Conservation (phyloP, 2,113 vertebrate genomes). For the Callocephalon fimbriatum region DNA sequence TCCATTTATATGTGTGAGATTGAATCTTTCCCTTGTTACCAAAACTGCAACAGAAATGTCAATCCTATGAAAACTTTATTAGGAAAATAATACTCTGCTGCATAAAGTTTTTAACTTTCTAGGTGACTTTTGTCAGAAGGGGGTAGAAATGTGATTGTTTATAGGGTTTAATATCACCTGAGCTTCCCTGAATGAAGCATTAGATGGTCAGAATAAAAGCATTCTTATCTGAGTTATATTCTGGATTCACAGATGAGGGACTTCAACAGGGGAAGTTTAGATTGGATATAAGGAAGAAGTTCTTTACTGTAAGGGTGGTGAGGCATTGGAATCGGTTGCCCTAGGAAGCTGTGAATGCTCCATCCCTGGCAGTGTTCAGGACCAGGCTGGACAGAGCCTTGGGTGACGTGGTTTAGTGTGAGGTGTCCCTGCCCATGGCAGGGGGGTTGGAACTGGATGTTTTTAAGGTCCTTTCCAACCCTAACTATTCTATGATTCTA, state of each 20-base stretch:
- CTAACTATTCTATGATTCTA: no score
- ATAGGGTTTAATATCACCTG: background rate
- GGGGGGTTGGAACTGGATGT: no score
- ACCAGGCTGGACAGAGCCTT: no score
- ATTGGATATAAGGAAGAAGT: no score
- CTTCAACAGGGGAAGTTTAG: background rate
- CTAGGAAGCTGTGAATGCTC: no score
- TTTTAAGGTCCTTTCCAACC: no score
- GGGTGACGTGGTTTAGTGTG: no score
- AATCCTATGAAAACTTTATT: background rate
- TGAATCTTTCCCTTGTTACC: background rate
- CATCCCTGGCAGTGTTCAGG: no score
- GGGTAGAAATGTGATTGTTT: background rate
- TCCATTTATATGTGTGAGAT: background rate
- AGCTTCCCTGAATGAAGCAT: background rate
- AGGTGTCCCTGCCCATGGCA: no score
- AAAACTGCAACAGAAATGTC: background rate
- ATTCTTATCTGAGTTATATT: background rate
- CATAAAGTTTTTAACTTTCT: background rate
- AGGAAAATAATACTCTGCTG: background rate
- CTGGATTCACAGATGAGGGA: background rate
- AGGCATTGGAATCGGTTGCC: no score
- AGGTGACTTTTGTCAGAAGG: background rate
- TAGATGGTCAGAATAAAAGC: background rate
- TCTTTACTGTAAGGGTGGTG: no score